Evolutionary conservation across 2,888 invertebrate genomes (phyloP), one percentile per base, ranked within the genome.

Genomic region (Morpho helenor): DNA sequence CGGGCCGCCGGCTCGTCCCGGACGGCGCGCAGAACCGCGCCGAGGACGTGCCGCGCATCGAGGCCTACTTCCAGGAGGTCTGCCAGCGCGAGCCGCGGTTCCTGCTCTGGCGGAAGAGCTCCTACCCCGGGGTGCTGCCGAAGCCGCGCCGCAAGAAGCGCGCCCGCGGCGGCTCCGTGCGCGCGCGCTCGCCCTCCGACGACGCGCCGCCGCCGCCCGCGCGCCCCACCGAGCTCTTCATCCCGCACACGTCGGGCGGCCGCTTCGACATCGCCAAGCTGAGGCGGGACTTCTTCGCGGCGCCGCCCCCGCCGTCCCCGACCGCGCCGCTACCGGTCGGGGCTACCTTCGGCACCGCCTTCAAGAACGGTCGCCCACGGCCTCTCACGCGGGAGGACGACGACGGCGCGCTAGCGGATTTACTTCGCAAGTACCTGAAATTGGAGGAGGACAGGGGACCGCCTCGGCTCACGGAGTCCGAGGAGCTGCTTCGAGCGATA

Each of bases 1-100:
- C 96, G 41, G 97, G 97, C 49, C 93, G 96, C 61, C 95, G 95
- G 75, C 91, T 97, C 53, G 94, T 97, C 59, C 97, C 97, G n/a
- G 96, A 96, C 53, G 95, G 95, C 22, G 92, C 92, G 4, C 93
- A 93, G 73, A 95, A 95, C 79, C 92, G 94, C 5, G 82, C 92
- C 0, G 96, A 96, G 74, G 96, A 96, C 73, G 91, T 97, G 61
- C 94, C 95, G 3, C 94, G 94, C 67, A 94, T 96, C 68, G 96
- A 97, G 76, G 94, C 95, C 31, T 95, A 96, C 77, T 97, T 96
- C 79, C 96, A 96, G 75, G 94, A 95, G 58, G 93, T 96, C 7
- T 97, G 97, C 77, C 93, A 93, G 60, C 92, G 92, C 62, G 96
- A 96, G 76, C 94, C 95, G 0, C 92, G 94, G 54, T 97, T 96